A percentile compares a stretch with the other conserved stretches of the same genome.
These are phyloP conservation scores for Sycophila texana DNA, from an alignment of 2,888 invertebrate genomes.

Conservation along the genomic window DNA sequence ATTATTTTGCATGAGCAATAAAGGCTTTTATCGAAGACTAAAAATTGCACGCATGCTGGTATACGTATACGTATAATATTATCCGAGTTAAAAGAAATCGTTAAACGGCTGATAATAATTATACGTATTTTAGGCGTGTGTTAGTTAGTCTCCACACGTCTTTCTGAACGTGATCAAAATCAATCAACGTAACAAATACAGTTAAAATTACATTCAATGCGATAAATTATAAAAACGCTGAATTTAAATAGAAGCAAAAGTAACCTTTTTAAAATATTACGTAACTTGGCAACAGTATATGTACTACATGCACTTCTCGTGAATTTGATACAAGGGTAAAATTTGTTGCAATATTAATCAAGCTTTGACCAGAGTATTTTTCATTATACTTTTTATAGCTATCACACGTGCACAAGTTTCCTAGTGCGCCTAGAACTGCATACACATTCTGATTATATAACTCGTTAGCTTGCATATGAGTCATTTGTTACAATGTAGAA, in stretches of 20 bases:
- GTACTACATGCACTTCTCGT: conserved; percentile 14
- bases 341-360: conserved; percentile 24
- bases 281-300: conserved; percentile 15
- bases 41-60: not conserved
- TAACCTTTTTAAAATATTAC: not conserved
- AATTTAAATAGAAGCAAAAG: not conserved
- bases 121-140: not conserved
- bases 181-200: not conserved
- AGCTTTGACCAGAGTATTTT: conserved; percentile 16
- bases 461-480: conserved; percentile 39
- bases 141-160: not conserved
- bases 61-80: not conserved
- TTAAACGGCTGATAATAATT: conserved; percentile 9
- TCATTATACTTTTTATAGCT: conserved; percentile 34
- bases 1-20: not conserved
- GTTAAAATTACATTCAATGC: not conserved
- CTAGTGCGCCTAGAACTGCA: not conserved
- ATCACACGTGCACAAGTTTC: conserved; percentile 3
- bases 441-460: conserved; percentile 33
- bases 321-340: conserved; percentile 18
- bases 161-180: not conserved
- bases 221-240: not conserved
- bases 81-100: not conserved
- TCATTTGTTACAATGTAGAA: conserved; percentile 53
- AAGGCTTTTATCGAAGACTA: not conserved